A percentile compares a stretch with the other conserved stretches of the same genome.
Conservation (phyloP, 2,888 invertebrate species). For the Sinelater perroti region DNA sequence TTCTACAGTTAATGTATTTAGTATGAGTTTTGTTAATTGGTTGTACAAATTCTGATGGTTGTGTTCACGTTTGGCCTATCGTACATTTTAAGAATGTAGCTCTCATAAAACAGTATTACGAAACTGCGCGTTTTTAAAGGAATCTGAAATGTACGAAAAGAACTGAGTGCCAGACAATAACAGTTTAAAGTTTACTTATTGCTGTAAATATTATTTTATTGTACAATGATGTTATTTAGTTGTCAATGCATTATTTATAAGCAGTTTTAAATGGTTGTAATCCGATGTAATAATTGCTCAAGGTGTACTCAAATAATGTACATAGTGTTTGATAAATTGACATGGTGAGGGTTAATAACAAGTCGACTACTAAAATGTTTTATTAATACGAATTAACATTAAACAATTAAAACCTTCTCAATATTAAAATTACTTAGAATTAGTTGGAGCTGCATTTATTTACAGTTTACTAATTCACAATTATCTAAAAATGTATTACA, state of each 20-base stretch:
- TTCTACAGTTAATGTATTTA: conserved; percentile 66
- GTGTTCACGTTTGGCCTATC: conserved; percentile 52
- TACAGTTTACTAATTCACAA: conserved; percentile 17
- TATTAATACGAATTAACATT: conserved; percentile 15
- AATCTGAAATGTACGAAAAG: conserved; percentile 44
- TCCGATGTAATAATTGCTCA: conserved; percentile 36
- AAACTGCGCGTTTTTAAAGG: conserved; percentile 26
- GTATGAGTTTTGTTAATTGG: conserved; percentile 46
- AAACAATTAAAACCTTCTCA: conserved; percentile 14
- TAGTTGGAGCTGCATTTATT: conserved; percentile 8
- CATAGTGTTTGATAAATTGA: conserved; percentile 37
- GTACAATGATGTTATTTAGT: conserved; percentile 39
- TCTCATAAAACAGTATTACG: conserved; percentile 37
- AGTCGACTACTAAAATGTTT: conserved; percentile 18
- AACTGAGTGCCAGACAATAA: conserved; percentile 57
- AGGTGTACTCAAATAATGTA: conserved; percentile 37
- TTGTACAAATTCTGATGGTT: conserved; percentile 54
- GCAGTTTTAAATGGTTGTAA: conserved; percentile 25
- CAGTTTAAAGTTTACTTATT: conserved; percentile 25
- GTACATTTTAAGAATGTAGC: conserved; percentile 44
- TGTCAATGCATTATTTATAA: conserved; percentile 32
- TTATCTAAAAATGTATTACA: conserved; percentile 20
- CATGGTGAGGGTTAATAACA: conserved; percentile 39
- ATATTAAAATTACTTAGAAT: conserved; percentile 17
- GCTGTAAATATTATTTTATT: conserved; percentile 43